These are phyloP conservation scores for Dicerorhinus sumatrensis DNA, from an alignment of 2,113 vertebrate species.

Conservation along the genomic window DNA sequence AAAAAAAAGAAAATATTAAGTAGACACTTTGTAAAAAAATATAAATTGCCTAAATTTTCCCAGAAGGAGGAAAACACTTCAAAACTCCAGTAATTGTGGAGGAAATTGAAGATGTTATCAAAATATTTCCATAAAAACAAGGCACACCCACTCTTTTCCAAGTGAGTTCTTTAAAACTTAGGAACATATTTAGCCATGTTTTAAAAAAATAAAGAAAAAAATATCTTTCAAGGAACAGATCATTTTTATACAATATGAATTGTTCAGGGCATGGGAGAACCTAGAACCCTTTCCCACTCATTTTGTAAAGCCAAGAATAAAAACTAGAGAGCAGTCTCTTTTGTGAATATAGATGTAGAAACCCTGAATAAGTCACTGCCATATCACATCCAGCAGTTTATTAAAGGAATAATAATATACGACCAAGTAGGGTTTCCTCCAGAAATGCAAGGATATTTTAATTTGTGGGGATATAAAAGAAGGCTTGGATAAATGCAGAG, in stretches of 20 bases:
- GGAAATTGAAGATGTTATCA: slow-evolving; percentile 22
- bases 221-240: neutral
- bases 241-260: neutral
- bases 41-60: neutral
- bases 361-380: neutral
- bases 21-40: neutral
- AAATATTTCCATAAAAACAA: slow-evolving; percentile 46
- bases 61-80: neutral
- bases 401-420: neutral
- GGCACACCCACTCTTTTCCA: neutral
- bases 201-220: neutral
- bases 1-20: neutral
- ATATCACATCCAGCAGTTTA: neutral
- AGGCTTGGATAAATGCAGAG: neutral
- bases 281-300: neutral
- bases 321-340: neutral
- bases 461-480: neutral
- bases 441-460: neutral
- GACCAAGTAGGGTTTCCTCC: neutral
- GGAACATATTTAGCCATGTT: neutral
- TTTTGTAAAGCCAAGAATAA: neutral
- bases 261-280: neutral
- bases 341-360: neutral
- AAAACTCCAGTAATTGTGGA: neutral
- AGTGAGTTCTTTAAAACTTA: slow-evolving; percentile 42